Base-by-base conservation (phyloP, 1,140 invertebrate species). In the Lepidurus packardi region DNA sequence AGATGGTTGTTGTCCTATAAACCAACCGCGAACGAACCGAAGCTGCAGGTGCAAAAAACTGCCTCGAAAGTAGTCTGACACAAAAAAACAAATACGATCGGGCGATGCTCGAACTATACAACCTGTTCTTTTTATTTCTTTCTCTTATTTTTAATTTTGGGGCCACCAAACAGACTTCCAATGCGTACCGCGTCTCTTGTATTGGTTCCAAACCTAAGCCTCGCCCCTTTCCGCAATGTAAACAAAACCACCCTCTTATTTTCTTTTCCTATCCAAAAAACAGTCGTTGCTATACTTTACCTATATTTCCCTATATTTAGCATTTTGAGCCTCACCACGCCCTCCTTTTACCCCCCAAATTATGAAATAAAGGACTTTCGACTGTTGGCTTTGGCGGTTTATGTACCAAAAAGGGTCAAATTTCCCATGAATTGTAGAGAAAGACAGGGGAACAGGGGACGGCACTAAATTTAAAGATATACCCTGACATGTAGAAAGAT, bases 31-130 rank as follows among this genome's bases (percentile, higher is more conserved):
- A 65, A 65, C 53, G 53, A 65, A 65, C 16, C 53, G 16, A 65
- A 9, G 53, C 53, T 65, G 53, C 53, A 65, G 53, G 53, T 65
- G 53, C 53, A 65, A 65, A 65, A 65, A 65, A n/a, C 53, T 65
- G 53, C 53, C 53, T 65, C 53, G 53, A 65, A 65, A 65, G 53
- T 65, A 16, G 53, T 21, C 53, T 65, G 53, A 65, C 53, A 65
- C 53, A 65, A 65, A 65, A 34, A 65, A 65, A 21, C 21, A 65
- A 65, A 65, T 65, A 65, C 53, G 53, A 65, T 65, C 53, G 53
- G 53, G 21, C 53, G 53, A 16, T 7, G 53, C 21, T 65, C 34
- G 34, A 34, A 34, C 34, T 34, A 34, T 34, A 34, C 53, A 65
- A 65, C 53, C 53, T 65, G 53, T 65, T 65, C 34, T 34, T 34